Evolutionary conservation across 2,888 invertebrate species (phyloP).

Genomic region (Acanthosepion esculentum): DNA sequence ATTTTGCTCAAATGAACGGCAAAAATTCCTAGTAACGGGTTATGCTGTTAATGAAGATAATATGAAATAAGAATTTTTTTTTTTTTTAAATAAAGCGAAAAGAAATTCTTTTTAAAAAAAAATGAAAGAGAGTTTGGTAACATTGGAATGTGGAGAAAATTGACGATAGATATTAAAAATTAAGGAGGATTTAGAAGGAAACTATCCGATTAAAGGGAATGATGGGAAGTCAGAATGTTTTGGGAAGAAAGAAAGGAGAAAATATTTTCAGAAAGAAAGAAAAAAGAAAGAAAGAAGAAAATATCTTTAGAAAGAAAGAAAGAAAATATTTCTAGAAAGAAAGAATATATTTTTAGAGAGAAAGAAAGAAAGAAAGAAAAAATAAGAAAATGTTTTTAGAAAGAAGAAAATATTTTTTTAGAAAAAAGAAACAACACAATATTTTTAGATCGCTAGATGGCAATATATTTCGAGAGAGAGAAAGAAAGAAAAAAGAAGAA

Average conservation of each 20-base stretch:
- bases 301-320: no score
- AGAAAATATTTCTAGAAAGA: not conserved
- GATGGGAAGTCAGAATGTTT: not conserved
- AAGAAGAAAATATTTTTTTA: not conserved
- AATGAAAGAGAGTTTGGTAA: no score
- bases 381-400: not conserved
- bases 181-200: not conserved
- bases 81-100: no score
- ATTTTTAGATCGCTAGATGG: no score
- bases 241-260: not conserved
- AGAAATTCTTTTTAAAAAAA: no score
- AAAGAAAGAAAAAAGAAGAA: not conserved
- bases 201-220: not conserved
- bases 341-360: not conserved
- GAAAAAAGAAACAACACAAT: not conserved
- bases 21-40: no score
- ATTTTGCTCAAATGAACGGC: no score
- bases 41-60: no score
- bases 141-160: not conserved
- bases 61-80: no score
- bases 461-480: no score
- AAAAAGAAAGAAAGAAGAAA: not conserved
- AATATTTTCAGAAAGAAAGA: not conserved
- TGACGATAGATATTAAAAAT: no score
- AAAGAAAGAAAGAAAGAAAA: no score